Conservation (phyloP, 1,140 invertebrate genomes). For the Drosophila jambulina region DNA sequence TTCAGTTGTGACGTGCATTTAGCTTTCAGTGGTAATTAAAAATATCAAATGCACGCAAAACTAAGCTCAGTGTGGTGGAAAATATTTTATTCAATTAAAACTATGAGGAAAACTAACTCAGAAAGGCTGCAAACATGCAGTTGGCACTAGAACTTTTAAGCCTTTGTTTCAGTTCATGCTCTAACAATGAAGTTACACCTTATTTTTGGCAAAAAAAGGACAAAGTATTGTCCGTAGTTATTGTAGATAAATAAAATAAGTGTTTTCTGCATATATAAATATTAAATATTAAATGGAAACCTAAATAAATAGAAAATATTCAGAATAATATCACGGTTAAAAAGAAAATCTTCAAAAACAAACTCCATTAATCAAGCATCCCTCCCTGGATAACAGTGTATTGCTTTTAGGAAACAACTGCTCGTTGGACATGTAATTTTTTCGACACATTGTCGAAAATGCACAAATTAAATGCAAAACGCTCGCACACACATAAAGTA, state of each 20-base stretch:
- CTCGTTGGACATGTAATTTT: conserved; percentile 29
- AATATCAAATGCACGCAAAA: neutral
- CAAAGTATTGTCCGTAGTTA: neutral
- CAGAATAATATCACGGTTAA: neutral
- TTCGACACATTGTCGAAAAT: conserved; percentile 24
- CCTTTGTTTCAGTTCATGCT: neutral
- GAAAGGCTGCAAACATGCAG: neutral
- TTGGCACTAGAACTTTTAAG: neutral
- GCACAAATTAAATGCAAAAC: conserved; percentile 37
- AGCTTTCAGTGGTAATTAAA: conserved; percentile 18
- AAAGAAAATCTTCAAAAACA: neutral
- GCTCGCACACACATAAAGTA: neutral
- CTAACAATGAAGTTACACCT: neutral
- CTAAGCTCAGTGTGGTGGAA: neutral
- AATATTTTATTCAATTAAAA: conserved; percentile 6
- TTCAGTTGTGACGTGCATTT: neutral
- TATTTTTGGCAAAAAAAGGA: neutral
- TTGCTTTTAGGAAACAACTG: neutral
- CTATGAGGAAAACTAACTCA: neutral
- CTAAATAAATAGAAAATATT: neutral
- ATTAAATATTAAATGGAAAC: neutral
- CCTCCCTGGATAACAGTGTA: neutral
- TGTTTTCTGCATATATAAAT: neutral
- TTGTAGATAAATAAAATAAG: too few relatives aligned
- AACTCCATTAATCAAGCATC: conserved; percentile 5